Base-by-base conservation (phyloP, 2,113 vertebrate species). In the Lophius piscatorius region DNA sequence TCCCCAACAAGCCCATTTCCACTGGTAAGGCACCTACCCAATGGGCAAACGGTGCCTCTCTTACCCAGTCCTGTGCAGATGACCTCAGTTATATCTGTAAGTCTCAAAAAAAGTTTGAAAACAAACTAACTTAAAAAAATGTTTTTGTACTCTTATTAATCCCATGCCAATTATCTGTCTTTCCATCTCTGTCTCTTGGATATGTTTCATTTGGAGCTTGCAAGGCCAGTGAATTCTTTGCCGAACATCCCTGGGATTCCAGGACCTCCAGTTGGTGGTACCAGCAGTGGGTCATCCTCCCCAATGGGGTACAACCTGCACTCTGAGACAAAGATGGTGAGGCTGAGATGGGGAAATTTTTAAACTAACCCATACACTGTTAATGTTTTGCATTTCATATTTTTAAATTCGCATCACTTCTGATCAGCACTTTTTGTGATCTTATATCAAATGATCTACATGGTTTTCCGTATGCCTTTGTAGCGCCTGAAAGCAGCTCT, bases 51-150 rank as follows among this genome's bases (percentile, higher is more conserved):
- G 20, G 80, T 99, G 81, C 95, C 97, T 35, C 91, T 98, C 39
- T 88, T 98, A n/a, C 95, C 96, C 22, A 95, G 95, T 59, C 91
- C 95, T 1, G 89, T 94, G 9, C 96, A 98, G 90, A 94, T 96
- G 91, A 94, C 96, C 35, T 98, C 97, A 41, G 97, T 98, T 74
- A 98, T 98, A 84, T 98, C 97, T 89, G 97, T 98, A 87, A 94
- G 94, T 40, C n/a, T 4, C n/a, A n/a, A n/a, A n/a, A n/a, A n/a
- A n/a, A n/a, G n/a, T 45, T 63, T 65, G 69, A 14, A 47, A 22
- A 42, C 12, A 14, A 3, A n/a, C n/a, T n/a, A n/a, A 38, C 12
- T 6, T 24, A 44, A 17, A 42, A 13, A 45, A 9, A 13, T 14
- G n/a, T 39, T n/a, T 3, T 4, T 1, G 13, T 17, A 5, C n/a